phyloP scores from a whole-genome alignment of 92 coral and sea anemone species.

The Parazoanthus atlanticus region DNA sequence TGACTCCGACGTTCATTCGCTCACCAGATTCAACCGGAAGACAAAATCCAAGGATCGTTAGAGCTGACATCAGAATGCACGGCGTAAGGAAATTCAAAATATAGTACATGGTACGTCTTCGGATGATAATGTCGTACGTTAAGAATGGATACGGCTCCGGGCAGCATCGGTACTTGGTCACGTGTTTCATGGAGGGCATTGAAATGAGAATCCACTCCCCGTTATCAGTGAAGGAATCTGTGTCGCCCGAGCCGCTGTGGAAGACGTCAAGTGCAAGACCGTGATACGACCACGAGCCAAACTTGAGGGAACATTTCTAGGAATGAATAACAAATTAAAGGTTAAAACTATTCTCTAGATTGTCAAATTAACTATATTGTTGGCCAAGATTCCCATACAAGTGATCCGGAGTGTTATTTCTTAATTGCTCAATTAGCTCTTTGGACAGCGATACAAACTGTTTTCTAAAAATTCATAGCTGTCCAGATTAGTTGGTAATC shows the following conservation, averaged over 20 bases:
- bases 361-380: too few relatives aligned
- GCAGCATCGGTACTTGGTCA: constrained; percentile 81
- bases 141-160: constrained; percentile 86
- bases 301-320: constrained; percentile 86
- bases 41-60: constrained; percentile 81
- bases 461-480: too few relatives aligned
- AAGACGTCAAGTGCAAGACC: constrained; percentile 78
- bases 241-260: constrained; percentile 84
- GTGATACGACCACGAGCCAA: constrained; percentile 93
- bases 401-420: too few relatives aligned
- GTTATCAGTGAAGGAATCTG: constrained; percentile 76
- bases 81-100: constrained; percentile 87
- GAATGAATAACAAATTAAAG: background rate
- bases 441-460: too few relatives aligned
- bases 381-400: too few relatives aligned
- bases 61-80: constrained; percentile 85
- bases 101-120: constrained; percentile 89
- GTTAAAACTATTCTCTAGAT: background rate
- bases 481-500: too few relatives aligned
- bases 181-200: constrained; percentile 78
- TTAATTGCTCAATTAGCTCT: too few relatives aligned
- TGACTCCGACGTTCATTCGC: constrained; percentile 92
- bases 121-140: constrained; percentile 75
- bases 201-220: constrained; percentile 83
- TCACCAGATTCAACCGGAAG: constrained; percentile 94